Conservation (phyloP, 2,113 vertebrate genomes). For the Oxyruncus cristatus region DNA sequence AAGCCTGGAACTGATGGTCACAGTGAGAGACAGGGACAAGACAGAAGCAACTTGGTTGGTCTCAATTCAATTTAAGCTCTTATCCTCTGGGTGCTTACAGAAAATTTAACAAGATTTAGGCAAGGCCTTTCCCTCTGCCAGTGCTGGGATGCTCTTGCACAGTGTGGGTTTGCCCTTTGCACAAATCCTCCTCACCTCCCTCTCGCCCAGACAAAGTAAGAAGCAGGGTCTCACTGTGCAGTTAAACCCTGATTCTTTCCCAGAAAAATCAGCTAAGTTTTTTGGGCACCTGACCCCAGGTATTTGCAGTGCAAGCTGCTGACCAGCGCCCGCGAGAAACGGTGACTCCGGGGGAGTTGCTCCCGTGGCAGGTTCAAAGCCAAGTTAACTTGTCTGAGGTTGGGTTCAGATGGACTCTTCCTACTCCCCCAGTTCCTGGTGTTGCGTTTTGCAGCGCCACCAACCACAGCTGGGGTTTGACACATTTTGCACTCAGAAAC, state of each 20-base stretch:
- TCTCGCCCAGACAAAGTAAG: neutral
- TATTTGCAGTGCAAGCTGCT: neutral
- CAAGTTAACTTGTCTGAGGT: neutral
- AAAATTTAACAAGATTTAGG: neutral
- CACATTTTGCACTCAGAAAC: neutral
- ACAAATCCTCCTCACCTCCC: neutral
- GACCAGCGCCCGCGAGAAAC: neutral
- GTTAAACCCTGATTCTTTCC: neutral
- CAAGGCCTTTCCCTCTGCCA: neutral
- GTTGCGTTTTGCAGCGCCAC: neutral
- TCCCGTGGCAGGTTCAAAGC: neutral
- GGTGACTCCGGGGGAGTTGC: neutral
- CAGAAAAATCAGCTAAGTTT: neutral
- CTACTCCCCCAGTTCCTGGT: neutral
- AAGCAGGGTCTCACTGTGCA: neutral
- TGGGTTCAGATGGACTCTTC: neutral
- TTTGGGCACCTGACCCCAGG: too few relatives aligned
- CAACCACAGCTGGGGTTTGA: neutral
- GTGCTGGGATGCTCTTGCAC: neutral
- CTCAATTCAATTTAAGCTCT: neutral
- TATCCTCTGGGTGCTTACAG: neutral
- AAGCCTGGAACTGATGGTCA: neutral
- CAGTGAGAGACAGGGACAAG: neutral
- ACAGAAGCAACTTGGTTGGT: neutral
- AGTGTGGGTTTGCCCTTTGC: too few relatives aligned